Conservation (phyloP, 1,140 invertebrate genomes). For the Zaprionus africanus region DNA sequence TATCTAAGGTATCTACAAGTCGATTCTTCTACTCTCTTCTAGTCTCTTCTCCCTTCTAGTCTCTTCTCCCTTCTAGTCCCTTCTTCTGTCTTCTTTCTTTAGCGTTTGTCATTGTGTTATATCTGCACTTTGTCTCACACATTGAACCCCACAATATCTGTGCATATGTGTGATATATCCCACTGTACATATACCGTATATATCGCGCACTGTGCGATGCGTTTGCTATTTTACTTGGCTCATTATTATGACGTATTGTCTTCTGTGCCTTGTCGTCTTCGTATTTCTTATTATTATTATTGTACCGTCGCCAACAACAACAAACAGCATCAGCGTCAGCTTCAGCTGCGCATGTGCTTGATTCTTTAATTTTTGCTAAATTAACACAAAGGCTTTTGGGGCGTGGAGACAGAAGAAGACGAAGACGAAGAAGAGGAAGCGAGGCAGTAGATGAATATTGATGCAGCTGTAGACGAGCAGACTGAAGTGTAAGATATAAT, state of each 20-base stretch:
- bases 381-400: constrained; percentile 45
- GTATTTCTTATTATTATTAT: constrained; percentile 20
- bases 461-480: constrained; percentile 27
- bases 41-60: not conserved
- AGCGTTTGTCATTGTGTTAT: not conserved
- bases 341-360: constrained; percentile 30
- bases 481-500: constrained; percentile 24
- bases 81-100: not conserved
- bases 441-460: constrained; percentile 35
- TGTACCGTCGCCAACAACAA: constrained; percentile 18
- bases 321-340: not conserved
- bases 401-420: not conserved
- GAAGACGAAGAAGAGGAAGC: not conserved
- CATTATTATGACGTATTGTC: constrained; percentile 47
- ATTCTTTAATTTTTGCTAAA: constrained; percentile 47
- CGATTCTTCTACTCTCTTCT: not conserved
- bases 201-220: constrained; percentile 22
- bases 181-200: constrained; percentile 3
- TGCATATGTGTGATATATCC: not conserved
- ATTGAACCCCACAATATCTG: not conserved
- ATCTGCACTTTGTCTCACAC: not conserved
- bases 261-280: constrained; percentile 8
- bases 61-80: too few relatives aligned
- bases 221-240: constrained; percentile 44
- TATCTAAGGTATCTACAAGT: not conserved